Percentiles rank a stretch among this genome's conserved stretches.
phyloP scores from a whole-genome alignment of 2,888 invertebrate species.

The Eurois occulta region DNA sequence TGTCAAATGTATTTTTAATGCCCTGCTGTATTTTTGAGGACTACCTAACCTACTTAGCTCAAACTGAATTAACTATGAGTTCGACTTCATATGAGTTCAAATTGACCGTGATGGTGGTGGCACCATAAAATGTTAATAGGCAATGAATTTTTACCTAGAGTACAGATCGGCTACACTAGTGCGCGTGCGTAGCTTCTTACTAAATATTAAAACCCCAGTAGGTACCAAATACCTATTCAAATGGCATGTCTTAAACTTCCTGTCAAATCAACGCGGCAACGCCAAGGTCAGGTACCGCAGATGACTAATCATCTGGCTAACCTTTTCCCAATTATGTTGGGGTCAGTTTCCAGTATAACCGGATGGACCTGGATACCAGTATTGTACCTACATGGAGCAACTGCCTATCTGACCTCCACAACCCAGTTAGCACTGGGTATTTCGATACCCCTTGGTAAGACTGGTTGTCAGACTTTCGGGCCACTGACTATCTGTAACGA shows the following conservation, averaged over 20 bases:
- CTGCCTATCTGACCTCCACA: not conserved
- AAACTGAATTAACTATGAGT: not conserved
- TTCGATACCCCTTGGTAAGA: no score
- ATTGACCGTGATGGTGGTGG: no score
- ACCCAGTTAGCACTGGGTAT: no score
- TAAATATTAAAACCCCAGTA: not conserved
- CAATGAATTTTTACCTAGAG: not conserved
- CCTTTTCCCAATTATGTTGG: not conserved
- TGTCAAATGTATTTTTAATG: no score
- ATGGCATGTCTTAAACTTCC: slow-evolving; percentile 10
- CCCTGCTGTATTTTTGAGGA: no score
- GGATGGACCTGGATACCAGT: not conserved
- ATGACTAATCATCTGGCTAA: not conserved
- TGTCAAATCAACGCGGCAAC: not conserved
- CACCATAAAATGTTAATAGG: not conserved
- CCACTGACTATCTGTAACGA: not conserved
- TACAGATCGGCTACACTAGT: not conserved
- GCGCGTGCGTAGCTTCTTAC: not conserved
- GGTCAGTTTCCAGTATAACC: not conserved
- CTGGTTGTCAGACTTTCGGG: no score
- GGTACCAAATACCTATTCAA: not conserved
- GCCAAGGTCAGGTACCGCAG: not conserved
- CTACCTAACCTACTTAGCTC: not conserved
- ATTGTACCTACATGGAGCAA: not conserved
- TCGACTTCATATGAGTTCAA: not conserved